These are phyloP conservation scores for Xylocopa sonorina DNA, from an alignment of 1,140 invertebrate species.

Conservation along the genomic window DNA sequence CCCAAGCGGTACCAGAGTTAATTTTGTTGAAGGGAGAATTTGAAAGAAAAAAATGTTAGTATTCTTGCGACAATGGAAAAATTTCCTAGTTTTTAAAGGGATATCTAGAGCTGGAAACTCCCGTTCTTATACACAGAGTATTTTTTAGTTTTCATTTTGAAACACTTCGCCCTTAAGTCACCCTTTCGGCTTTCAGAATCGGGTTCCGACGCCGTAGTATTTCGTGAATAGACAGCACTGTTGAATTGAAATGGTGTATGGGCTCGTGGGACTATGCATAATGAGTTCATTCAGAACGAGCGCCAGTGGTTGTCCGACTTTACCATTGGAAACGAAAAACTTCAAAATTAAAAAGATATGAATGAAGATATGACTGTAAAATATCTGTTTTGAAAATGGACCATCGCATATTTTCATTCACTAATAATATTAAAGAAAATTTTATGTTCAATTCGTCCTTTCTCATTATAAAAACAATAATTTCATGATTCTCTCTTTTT, in stretches of 20 bases:
- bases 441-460: no score
- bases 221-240: conserved; percentile 71
- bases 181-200: conserved; percentile 41
- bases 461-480: no score
- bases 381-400: background rate
- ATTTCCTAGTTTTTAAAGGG: background rate
- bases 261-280: conserved; percentile 62
- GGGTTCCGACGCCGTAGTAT: conserved; percentile 46
- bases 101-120: background rate
- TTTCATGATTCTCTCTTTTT: no score
- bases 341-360: background rate
- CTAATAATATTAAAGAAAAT: no score
- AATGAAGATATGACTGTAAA: background rate
- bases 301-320: conserved; percentile 60
- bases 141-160: conserved; percentile 46
- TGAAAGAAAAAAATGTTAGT: no score
- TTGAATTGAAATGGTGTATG: conserved; percentile 72
- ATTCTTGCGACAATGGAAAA: no score
- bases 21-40: background rate
- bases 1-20: background rate
- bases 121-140: background rate
- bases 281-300: conserved; percentile 71
- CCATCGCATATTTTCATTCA: no score
- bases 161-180: conserved; percentile 43
- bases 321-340: background rate